These are phyloP conservation scores for Rhagologus leucostigma DNA, from an alignment of 2,113 vertebrate species.

Conservation along the genomic window DNA sequence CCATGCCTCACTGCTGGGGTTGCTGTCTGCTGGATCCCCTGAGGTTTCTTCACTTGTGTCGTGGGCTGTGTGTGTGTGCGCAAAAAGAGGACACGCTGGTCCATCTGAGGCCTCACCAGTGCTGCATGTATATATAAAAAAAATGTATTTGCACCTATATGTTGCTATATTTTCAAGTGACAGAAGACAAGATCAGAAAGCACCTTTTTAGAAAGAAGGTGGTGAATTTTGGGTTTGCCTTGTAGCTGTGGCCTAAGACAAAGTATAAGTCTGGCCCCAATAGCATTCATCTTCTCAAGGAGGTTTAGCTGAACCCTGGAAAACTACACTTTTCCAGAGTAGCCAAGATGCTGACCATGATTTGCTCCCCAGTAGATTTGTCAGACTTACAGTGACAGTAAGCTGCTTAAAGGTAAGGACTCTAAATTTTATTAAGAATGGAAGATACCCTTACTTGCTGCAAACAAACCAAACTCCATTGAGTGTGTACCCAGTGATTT, in stretches of 20 bases:
- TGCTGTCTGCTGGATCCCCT: not conserved
- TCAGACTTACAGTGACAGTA: not conserved
- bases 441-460: not conserved
- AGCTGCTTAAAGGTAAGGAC: not conserved
- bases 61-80: not conserved
- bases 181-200: not conserved
- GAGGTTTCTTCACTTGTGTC: not conserved
- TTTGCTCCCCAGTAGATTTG: not conserved
- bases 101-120: not conserved
- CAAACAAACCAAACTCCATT: not conserved
- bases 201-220: not conserved
- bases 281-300: not conserved
- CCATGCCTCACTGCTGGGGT: rapidly evolving
- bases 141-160: not conserved
- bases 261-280: not conserved
- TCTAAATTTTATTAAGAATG: not conserved
- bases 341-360: not conserved
- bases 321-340: not conserved
- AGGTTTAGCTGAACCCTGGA: not conserved
- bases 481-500: not conserved
- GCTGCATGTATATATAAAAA: not conserved
- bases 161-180: not conserved
- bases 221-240: not conserved
- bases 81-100: rapidly evolving
- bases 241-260: not conserved